Base-by-base conservation (phyloP, 1,140 invertebrate genomes). In the Penaeus japonicus region DNA sequence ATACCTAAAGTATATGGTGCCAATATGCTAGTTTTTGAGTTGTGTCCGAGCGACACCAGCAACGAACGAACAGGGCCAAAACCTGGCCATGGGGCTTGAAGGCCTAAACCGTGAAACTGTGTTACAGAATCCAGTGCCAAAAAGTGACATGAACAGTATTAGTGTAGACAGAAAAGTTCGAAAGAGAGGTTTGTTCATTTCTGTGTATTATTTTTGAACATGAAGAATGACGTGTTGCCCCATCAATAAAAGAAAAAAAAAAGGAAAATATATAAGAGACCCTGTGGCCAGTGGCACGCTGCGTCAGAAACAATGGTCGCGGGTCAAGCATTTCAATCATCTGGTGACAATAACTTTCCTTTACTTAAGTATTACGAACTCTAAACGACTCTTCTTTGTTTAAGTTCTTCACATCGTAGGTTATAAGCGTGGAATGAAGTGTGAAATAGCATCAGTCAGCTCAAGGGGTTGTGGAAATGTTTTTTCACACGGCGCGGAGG, bases 141-240 rank as follows among this genome's bases (percentile, higher is more conserved):
- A 84, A 53, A 32, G 62, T 73, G 57, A 84, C 62, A 75, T 47
- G 30, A 84, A 84, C 83, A 84, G 83, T 84, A 84, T 84, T 84
- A 84, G 20, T 47, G 47, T 47, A 47, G 77, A 79, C 47, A 79
- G 20, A 24, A 79, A 54, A n/a, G 54, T 39, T 27, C 10, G 35
- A 39, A 39, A 32, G 70, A 35, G 27, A 75, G 35, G 27, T 77
- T 77, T 77, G 35, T 47, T 77, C 35, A 77, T 47, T 39, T 77
- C 15, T 78, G 75, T 78, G 30, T 47, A 47, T 47, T 47, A 47
- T 47, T 47, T n/a, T 12, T 47, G 47, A 47, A 47, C 47, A 47
- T 15, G 47, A 47, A 12, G 47, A 47, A 47, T 15, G 47, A 47
- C 10, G 47, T 47, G 47, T 47, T 47, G 47, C 47, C 47, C 10